phyloP scores from a whole-genome alignment of 2,888 invertebrate species.

The Diloba caeruleocephala region DNA sequence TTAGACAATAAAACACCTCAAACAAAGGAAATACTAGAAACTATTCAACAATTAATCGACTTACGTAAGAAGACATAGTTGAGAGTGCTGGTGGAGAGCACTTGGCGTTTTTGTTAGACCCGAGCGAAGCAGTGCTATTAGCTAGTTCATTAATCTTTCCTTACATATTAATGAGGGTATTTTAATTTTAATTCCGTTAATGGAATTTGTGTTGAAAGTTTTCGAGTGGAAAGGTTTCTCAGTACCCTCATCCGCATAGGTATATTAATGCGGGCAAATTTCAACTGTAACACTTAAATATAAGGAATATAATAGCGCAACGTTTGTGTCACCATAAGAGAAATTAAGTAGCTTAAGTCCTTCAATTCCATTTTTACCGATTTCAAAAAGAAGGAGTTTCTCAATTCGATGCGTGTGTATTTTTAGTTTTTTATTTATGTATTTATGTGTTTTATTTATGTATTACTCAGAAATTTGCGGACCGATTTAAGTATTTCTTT shows the following conservation, averaged over 20 bases:
- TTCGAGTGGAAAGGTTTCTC: conserved; percentile 53
- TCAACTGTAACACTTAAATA: neutral
- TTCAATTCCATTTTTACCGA: too few species aligned
- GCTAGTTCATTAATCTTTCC: conserved; percentile 64
- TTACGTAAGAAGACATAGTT: conserved; percentile 17
- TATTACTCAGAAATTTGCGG: too few species aligned
- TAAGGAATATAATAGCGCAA: neutral
- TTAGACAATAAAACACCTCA: neutral
- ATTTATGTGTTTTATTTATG: too few species aligned
- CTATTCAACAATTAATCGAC: conserved; percentile 17
- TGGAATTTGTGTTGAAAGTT: conserved; percentile 63
- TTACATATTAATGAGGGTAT: conserved; percentile 65
- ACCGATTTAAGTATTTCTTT: too few species aligned
- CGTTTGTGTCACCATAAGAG: neutral
- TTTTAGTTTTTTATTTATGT: too few species aligned
- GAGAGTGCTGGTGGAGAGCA: conserved; percentile 28
- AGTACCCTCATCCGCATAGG: conserved; percentile 9
- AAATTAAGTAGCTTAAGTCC: conserved; percentile 13
- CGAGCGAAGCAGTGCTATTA: conserved; percentile 45
- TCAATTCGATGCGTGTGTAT: too few species aligned
- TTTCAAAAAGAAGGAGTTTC: too few species aligned
- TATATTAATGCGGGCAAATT: neutral
- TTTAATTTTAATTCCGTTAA: conserved; percentile 67
- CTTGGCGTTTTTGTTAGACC: conserved; percentile 50
- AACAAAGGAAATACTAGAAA: conserved; percentile 22